Evolutionary conservation across 2,888 invertebrate genomes (phyloP), one percentile per base, ranked within the genome.

Genomic region (Zhengitettix transpicula): DNA sequence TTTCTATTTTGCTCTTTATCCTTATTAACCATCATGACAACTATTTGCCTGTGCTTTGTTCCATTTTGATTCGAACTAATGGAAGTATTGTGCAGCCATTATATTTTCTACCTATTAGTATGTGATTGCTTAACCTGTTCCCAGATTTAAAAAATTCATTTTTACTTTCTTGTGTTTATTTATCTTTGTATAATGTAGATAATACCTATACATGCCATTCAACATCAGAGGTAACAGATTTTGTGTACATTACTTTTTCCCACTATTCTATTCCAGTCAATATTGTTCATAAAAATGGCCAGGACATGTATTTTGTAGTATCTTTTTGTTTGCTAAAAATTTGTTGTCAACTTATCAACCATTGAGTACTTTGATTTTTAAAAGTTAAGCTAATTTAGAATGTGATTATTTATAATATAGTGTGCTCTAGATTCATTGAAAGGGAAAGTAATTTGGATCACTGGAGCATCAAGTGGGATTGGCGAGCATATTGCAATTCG

Each of bases 381-480:
- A 15, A 56, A 41, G 2, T 42, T 10, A 14, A 42, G n/a, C 9
- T 8, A 10, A 14, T 10, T 7, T n/a, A 1, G 2, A 40, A 41
- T 10, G 10, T 16, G 9, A 42, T 54, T 60, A 52, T 42, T 28
- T 28, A 42, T 42, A 40, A 40, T 40, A 7, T 56, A 40, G 40
- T 44, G 42, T 59, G 28, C 40, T 58, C 63, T 62, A 81, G 81
- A 74, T 51, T 69, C 72, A 5, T 71, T 85, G 58, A 72, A 74
- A 53, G 83, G 83, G 0, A 82, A 88, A 71, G 87, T 89, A 7
- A 81, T 89, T 1, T 91, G 90, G 84, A 83, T 91, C 65, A 88
- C 87, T 1, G 90, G 90, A 52, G 87, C 89, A 0, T 89, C 89
- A 0, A 86, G 87, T 73, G 90, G 90, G 14, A 89, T 91, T 63